Evolutionary conservation across 1,140 invertebrate species (phyloP).

Genomic region (Magallana ariakensis): DNA sequence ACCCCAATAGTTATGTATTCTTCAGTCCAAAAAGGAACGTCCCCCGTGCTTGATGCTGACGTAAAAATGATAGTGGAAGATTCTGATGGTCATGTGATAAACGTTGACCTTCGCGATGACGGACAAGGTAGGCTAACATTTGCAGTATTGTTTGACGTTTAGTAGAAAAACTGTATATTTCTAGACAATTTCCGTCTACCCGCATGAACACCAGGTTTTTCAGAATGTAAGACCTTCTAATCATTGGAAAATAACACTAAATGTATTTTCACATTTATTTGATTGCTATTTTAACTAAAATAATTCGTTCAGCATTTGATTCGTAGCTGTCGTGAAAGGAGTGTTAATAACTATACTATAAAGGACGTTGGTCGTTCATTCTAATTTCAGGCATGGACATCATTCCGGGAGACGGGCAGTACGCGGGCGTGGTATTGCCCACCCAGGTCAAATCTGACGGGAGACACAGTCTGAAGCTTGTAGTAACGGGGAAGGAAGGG

Average conservation of each 20-base stretch:
- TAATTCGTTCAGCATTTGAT: too few species aligned
- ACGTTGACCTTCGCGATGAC: constrained; percentile 13
- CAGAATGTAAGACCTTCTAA: too few species aligned
- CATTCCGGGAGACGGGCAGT: neutral
- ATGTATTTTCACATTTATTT: too few species aligned
- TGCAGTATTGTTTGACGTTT: neutral
- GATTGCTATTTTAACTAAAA: too few species aligned
- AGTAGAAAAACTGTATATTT: neutral
- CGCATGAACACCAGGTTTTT: too few species aligned
- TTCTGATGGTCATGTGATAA: neutral
- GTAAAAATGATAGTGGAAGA: constrained; percentile 3
- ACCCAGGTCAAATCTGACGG: neutral
- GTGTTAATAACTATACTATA: too few species aligned
- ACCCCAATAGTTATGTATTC: constrained; percentile 14
- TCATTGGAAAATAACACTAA: too few species aligned
- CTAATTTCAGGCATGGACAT: constrained; percentile 12
- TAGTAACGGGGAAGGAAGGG: neutral
- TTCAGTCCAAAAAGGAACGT: constrained; percentile 19
- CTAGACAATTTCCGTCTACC: too few species aligned
- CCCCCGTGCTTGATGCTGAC: constrained; percentile 15
- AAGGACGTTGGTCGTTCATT: too few species aligned
- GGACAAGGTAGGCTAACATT: neutral
- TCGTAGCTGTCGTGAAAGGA: too few species aligned
- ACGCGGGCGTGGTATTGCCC: neutral
- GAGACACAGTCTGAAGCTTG: constrained; percentile 4